phyloP scores from a whole-genome alignment of 2,797 vertebrate genomes.

The Podarcis lilfordi region DNA sequence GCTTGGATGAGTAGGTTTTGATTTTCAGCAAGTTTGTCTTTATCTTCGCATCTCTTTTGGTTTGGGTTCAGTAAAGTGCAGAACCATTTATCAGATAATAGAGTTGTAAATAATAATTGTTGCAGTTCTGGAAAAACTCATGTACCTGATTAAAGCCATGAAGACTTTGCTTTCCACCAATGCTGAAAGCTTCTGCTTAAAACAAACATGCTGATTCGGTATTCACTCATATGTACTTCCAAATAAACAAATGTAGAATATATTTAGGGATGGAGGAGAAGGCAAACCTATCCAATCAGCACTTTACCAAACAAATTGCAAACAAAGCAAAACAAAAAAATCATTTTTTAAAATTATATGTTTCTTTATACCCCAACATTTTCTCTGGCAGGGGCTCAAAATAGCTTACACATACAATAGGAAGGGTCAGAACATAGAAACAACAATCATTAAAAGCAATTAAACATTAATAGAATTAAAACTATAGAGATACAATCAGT shows the following conservation, averaged over 20 bases:
- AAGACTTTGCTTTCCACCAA: constrained; percentile 36
- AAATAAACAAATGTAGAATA: constrained; percentile 37
- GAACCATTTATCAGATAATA: constrained; percentile 51
- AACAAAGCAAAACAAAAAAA: too few species aligned
- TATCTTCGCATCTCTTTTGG: too few species aligned
- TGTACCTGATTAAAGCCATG: constrained; percentile 42
- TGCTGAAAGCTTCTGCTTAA: constrained; percentile 17
- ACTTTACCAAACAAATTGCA: too few species aligned
- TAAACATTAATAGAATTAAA: too few species aligned
- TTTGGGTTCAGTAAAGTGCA: neutral
- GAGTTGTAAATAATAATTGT: constrained; percentile 43
- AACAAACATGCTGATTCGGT: constrained; percentile 47
- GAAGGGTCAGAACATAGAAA: too few species aligned
- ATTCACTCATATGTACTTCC: constrained; percentile 34
- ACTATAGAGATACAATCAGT: too few species aligned
- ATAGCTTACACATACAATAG: too few species aligned
- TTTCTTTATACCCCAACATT: too few species aligned
- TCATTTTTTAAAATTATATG: too few species aligned
- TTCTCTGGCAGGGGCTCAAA: too few species aligned
- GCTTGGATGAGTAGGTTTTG: constrained; percentile 40
- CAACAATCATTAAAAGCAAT: too few species aligned
- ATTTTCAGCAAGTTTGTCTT: neutral
- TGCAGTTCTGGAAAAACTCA: constrained; percentile 53
- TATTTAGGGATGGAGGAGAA: neutral
- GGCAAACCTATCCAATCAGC: too few species aligned